phyloP scores from a whole-genome alignment of 2,113 vertebrate species.

The Kryptolebias marmoratus region DNA sequence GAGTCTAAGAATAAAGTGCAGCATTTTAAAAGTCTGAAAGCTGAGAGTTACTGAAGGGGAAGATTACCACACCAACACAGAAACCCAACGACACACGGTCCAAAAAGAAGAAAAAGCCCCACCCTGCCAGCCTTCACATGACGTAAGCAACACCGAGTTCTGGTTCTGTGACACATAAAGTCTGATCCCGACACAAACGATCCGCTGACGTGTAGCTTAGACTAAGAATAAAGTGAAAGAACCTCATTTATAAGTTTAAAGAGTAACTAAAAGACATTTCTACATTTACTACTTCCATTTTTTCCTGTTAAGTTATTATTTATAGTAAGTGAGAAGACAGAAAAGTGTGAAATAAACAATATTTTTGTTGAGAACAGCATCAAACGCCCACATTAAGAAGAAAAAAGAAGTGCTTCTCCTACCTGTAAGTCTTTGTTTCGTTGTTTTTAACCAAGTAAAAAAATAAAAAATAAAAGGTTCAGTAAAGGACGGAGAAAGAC shows the following conservation, averaged over 20 bases:
- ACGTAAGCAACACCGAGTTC: constrained; percentile 16
- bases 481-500: constrained; percentile 23
- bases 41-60: no score
- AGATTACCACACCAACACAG: neutral
- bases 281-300: constrained; percentile 12
- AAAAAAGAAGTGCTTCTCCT: neutral
- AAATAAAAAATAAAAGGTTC: neutral
- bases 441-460: constrained; percentile 12
- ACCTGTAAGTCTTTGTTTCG: constrained; percentile 1
- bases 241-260: neutral
- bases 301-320: constrained; percentile 16
- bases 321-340: neutral
- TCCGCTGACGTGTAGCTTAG: neutral
- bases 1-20: no score
- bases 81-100: constrained; percentile 33
- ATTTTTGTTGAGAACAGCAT: constrained; percentile 6
- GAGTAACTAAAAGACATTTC: constrained; percentile 13
- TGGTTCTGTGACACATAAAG: constrained; percentile 24
- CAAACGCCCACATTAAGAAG: neutral
- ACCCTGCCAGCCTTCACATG: constrained; percentile 27
- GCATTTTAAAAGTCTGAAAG: no score
- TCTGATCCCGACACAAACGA: constrained; percentile 17
- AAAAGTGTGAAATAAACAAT: constrained; percentile 8
- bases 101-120: constrained; percentile 15
- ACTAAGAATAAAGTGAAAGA: neutral